Percentiles rank a stretch among this genome's conserved stretches.
phyloP scores from a whole-genome alignment of 1,140 invertebrate genomes.

The Drosophila ogumai region DNA sequence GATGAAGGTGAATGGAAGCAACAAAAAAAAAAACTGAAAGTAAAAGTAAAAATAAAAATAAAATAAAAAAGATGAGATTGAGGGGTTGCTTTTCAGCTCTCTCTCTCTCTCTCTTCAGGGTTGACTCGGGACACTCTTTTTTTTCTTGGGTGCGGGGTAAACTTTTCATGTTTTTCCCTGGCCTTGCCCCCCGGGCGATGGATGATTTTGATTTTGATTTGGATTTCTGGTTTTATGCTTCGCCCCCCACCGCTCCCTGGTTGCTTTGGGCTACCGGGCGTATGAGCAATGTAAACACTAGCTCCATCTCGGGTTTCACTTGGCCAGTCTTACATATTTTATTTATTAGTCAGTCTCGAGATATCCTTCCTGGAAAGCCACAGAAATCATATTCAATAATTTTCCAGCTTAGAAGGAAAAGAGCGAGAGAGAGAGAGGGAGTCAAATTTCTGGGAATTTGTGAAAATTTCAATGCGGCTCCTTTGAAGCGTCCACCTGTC shows the following conservation, averaged over 20 bases:
- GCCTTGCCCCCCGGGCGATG: slow-evolving; percentile 18
- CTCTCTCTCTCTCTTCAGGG: not conserved
- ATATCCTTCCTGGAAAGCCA: not conserved
- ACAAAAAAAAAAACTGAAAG: not conserved
- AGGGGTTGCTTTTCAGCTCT: slow-evolving; percentile 11
- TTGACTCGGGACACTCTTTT: slow-evolving; percentile 12
- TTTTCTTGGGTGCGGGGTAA: slow-evolving; percentile 10
- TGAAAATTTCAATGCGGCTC: not conserved
- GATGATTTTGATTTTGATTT: slow-evolving; percentile 46
- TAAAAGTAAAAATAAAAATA: not conserved
- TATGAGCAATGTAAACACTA: slow-evolving; percentile 43
- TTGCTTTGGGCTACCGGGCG: slow-evolving; percentile 20
- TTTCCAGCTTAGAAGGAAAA: not conserved
- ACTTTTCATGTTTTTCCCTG: slow-evolving; percentile 43
- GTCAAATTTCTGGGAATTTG: not conserved
- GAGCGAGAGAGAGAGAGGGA: not conserved
- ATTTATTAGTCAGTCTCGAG: not conserved
- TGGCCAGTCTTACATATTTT: not conserved
- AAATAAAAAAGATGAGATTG: slow-evolving; percentile 6
- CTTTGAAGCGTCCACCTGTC: slow-evolving; percentile 2
- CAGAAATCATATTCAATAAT: slow-evolving; percentile 4
- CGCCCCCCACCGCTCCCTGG: not conserved
- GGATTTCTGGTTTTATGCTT: slow-evolving; percentile 22
- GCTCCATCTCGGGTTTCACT: not conserved
- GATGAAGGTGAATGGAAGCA: slow-evolving; percentile 29